Conservation (phyloP, 2,888 invertebrate genomes). For the Drosophila helvetica region DNA sequence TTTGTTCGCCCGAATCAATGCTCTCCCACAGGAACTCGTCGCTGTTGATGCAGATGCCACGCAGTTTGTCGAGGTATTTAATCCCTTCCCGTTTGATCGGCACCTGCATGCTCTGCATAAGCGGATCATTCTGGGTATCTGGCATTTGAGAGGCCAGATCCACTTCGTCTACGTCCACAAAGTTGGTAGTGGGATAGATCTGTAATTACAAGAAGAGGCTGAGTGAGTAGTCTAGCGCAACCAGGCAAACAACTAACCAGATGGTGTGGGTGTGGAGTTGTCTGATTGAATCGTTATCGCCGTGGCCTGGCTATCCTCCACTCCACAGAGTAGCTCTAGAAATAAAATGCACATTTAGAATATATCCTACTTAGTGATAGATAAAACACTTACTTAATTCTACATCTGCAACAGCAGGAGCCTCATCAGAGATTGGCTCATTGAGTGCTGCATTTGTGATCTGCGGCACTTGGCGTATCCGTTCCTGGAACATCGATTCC, state of each 20-base stretch:
- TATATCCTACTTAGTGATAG: background rate
- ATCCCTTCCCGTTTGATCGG: conserved; percentile 46
- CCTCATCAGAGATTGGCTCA: background rate
- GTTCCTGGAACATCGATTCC: conserved; percentile 21
- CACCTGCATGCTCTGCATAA: background rate
- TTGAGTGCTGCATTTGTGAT: conserved; percentile 26
- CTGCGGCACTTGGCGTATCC: conserved; percentile 49
- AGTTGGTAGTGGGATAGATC: conserved; percentile 35
- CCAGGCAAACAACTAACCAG: background rate
- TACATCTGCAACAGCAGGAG: background rate
- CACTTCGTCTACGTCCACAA: conserved; percentile 49
- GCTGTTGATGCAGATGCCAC: conserved; percentile 20
- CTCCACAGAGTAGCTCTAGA: background rate
- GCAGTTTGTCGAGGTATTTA: conserved; percentile 45
- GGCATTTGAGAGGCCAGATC: conserved; percentile 6
- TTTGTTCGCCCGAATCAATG: conserved; percentile 41
- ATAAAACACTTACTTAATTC: conserved; percentile 3
- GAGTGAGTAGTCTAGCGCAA: fast-evolving
- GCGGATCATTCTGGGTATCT: background rate
- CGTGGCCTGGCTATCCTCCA: too few species aligned
- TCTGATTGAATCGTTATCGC: background rate
- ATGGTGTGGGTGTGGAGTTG: background rate
- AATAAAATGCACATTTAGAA: background rate
- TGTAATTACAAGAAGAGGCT: background rate
- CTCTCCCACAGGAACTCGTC: conserved; percentile 41